phyloP scores from a whole-genome alignment of 2,113 vertebrate species.

The Suricata suricatta region DNA sequence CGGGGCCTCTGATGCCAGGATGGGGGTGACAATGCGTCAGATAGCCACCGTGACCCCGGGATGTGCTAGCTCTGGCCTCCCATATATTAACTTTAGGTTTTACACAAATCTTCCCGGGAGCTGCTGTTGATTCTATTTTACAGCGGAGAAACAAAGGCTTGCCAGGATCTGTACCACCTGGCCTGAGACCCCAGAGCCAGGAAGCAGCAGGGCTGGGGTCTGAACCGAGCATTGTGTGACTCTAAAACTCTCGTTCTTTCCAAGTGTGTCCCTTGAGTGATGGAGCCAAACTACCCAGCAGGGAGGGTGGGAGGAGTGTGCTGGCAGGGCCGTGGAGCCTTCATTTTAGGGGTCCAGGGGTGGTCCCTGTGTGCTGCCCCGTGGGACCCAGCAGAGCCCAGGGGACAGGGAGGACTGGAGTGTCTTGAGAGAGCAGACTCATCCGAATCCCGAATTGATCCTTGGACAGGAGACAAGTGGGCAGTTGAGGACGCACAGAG shows the following conservation, averaged over 20 bases:
- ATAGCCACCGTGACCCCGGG: not conserved
- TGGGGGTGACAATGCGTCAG: not conserved
- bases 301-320: not conserved
- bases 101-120: not conserved
- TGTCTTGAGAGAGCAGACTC: too few relatives aligned
- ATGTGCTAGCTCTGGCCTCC: not conserved
- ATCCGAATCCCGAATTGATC: not conserved
- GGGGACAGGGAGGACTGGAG: not conserved
- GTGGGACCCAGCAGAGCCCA: not conserved
- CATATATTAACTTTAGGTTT: not conserved
- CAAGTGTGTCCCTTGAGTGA: not conserved
- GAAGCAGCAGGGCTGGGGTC: not conserved
- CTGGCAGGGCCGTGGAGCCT: not conserved
- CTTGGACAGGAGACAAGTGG: accelerated
- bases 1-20: not conserved
- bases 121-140: not conserved
- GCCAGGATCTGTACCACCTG: not conserved
- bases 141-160: not conserved
- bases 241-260: not conserved
- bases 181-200: not conserved
- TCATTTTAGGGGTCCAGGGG: not conserved
- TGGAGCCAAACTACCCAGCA: not conserved
- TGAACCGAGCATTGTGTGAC: not conserved
- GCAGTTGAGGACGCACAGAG: not conserved
- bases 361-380: not conserved